phyloP scores from a whole-genome alignment of 2,888 invertebrate genomes.

The Hylaea fasciaria region DNA sequence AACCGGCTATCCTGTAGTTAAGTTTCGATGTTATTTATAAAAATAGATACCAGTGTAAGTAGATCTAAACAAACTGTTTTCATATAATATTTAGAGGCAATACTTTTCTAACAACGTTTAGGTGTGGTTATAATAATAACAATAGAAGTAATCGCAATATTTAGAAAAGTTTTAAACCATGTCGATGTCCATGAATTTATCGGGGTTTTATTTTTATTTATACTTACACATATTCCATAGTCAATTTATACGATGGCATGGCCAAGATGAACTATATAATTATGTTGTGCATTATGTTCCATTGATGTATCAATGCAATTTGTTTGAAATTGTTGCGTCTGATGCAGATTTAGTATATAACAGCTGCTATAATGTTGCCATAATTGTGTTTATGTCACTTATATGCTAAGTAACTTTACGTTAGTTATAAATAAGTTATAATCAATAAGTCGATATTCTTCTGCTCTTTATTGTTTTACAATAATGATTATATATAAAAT shows the following conservation, averaged over 20 bases:
- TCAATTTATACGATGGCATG: slow-evolving; percentile 61
- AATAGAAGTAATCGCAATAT: slow-evolving; percentile 77
- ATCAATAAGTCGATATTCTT: slow-evolving; percentile 16
- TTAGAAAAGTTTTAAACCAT: slow-evolving; percentile 71
- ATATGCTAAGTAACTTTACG: slow-evolving; percentile 31
- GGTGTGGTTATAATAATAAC: slow-evolving; percentile 78
- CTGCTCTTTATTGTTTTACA: slow-evolving; percentile 12
- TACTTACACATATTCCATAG: slow-evolving; percentile 70
- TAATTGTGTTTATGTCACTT: slow-evolving; percentile 48
- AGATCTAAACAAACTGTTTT: slow-evolving; percentile 74
- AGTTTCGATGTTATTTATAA: slow-evolving; percentile 66
- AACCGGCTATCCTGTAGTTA: slow-evolving; percentile 61
- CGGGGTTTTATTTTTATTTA: slow-evolving; percentile 57
- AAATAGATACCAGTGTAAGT: slow-evolving; percentile 67
- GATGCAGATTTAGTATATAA: slow-evolving; percentile 77
- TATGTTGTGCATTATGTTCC: slow-evolving; percentile 70
- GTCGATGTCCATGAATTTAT: slow-evolving; percentile 62
- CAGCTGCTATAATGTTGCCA: slow-evolving; percentile 57
- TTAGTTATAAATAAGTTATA: slow-evolving; percentile 29
- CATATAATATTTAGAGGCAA: slow-evolving; percentile 80
- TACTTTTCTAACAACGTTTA: slow-evolving; percentile 82
- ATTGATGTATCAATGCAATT: slow-evolving; percentile 74
- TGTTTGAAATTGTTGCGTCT: slow-evolving; percentile 59
- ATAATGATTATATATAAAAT: background rate
- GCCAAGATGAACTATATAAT: slow-evolving; percentile 63